phyloP scores from a whole-genome alignment of 2,113 vertebrate genomes.

The Anoura caudifer region DNA sequence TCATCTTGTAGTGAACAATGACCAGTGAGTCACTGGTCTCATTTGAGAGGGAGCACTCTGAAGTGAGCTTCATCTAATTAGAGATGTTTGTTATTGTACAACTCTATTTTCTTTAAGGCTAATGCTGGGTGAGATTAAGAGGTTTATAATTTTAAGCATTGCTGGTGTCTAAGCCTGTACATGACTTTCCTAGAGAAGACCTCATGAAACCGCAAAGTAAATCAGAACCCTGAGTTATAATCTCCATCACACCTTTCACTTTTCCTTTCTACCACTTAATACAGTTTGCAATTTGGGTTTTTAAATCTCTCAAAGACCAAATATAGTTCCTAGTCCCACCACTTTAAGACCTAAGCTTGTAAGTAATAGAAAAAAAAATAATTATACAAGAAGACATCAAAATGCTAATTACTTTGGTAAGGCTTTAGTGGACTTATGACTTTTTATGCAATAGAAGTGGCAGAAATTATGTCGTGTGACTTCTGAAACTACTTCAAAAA shows the following conservation, averaged over 20 bases:
- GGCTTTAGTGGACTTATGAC: not conserved
- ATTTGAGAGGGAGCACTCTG: not conserved
- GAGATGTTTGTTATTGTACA: not conserved
- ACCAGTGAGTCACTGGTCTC: not conserved
- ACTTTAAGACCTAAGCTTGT: not conserved
- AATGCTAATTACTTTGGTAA: not conserved
- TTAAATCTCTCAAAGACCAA: not conserved
- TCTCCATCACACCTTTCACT: not conserved
- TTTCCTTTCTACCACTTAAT: not conserved
- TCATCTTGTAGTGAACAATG: not conserved
- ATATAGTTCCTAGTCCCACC: not conserved
- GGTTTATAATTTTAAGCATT: not conserved
- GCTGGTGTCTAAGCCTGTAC: not conserved
- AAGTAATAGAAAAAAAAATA: not conserved
- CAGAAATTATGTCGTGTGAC: not conserved
- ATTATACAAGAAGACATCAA: not conserved
- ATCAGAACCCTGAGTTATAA: not conserved
- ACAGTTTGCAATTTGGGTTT: not conserved
- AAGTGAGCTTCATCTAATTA: not conserved
- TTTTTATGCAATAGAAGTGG: not conserved
- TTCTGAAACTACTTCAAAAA: not conserved
- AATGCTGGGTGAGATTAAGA: not conserved
- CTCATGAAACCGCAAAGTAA: not conserved
- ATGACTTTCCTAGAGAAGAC: not conserved
- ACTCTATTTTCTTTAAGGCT: not conserved